Percentiles rank a stretch among this genome's conserved stretches.
phyloP scores from a whole-genome alignment of 2,797 vertebrate species.

The Myotis vivesi region DNA sequence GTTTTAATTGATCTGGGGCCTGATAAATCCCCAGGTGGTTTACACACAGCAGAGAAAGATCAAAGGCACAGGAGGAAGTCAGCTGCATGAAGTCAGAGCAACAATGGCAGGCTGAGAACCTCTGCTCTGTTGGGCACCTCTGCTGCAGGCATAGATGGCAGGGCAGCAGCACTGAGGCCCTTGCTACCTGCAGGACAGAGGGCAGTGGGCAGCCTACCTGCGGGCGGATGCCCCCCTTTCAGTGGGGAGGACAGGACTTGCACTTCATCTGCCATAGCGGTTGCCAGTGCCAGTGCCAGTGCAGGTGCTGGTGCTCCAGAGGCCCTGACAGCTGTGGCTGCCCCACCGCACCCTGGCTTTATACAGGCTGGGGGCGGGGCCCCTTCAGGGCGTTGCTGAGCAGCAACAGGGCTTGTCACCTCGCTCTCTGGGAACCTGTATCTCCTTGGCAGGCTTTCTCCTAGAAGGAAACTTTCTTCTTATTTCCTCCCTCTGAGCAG shows the following conservation, averaged over 20 bases:
- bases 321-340: constrained; percentile 48
- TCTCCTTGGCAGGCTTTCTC: constrained; percentile 3
- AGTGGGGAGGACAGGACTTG: constrained; percentile 27
- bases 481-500: background rate
- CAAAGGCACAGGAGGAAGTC: background rate
- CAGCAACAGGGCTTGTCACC: constrained; percentile 61
- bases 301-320: constrained; percentile 49
- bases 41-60: background rate
- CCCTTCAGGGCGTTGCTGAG: constrained; percentile 74
- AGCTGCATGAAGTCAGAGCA: background rate
- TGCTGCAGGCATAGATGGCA: background rate
- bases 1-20: background rate
- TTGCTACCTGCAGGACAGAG: background rate
- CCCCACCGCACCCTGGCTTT: constrained; percentile 66
- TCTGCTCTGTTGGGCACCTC: background rate
- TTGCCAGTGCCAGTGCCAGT: background rate
- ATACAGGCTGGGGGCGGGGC: constrained; percentile 71
- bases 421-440: background rate
- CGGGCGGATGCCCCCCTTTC: constrained; percentile 74
- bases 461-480: background rate
- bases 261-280: constrained; percentile 71
- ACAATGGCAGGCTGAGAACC: background rate
- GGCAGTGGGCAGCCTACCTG: constrained; percentile 79
- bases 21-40: background rate
- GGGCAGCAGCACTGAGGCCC: background rate